Evolutionary conservation across 1,140 invertebrate species (phyloP).

Genomic region (Drosophila asahinai): DNA sequence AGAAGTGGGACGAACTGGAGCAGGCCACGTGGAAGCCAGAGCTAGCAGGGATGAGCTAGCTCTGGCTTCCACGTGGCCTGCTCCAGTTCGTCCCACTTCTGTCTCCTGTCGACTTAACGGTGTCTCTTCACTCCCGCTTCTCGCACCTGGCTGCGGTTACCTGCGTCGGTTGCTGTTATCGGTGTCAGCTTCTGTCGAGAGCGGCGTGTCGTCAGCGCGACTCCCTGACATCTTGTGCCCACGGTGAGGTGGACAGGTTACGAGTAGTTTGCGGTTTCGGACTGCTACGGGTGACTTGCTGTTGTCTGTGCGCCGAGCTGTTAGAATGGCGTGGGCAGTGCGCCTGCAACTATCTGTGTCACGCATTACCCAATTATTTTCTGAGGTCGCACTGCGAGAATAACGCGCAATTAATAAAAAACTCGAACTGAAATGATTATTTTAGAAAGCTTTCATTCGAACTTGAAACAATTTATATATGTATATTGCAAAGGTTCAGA

Average conservation of each 20-base stretch:
- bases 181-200: slow-evolving; percentile 52
- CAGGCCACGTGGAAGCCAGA: too few species aligned
- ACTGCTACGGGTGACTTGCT: slow-evolving; percentile 30
- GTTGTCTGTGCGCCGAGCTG: slow-evolving; percentile 20
- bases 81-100: slow-evolving; percentile 46
- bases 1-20: too few species aligned
- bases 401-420: background rate
- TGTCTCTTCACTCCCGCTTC: slow-evolving; percentile 1
- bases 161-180: slow-evolving; percentile 19
- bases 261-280: slow-evolving; percentile 42
- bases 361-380: slow-evolving; percentile 64
- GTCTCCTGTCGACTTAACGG: slow-evolving; percentile 53
- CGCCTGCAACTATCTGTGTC: slow-evolving; percentile 44
- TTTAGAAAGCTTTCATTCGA: background rate
- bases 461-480: background rate
- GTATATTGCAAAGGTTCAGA: too few species aligned
- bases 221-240: slow-evolving; percentile 40
- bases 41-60: too few species aligned
- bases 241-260: slow-evolving; percentile 52
- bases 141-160: slow-evolving; percentile 31
- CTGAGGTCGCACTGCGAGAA: slow-evolving; percentile 10
- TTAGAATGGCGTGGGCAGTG: slow-evolving; percentile 41
- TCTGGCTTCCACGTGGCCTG: slow-evolving; percentile 19
- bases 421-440: background rate
- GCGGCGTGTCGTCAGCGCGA: slow-evolving; percentile 26